These are phyloP conservation scores for Colius striatus DNA, from an alignment of 2,113 vertebrate genomes.

Conservation along the genomic window DNA sequence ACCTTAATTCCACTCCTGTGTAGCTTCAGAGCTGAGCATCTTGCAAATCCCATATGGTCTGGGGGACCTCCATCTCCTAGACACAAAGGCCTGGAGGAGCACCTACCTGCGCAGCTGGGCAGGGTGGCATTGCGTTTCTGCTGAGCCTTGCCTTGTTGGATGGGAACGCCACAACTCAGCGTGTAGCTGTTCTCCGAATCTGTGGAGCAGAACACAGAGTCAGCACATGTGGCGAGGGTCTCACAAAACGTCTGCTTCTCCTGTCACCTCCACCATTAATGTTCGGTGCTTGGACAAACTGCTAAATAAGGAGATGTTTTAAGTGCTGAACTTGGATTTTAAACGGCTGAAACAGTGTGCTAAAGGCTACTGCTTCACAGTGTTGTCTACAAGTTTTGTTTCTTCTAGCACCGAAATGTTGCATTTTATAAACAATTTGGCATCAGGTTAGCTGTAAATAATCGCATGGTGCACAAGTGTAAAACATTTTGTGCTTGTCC, in stretches of 20 bases:
- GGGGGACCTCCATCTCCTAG: no score
- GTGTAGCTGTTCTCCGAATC: constrained; percentile 93
- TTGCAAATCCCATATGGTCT: background rate
- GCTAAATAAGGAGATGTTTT: background rate
- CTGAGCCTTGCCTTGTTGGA: constrained; percentile 80
- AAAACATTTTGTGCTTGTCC: background rate
- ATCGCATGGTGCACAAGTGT: background rate
- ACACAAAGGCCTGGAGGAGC: accelerated
- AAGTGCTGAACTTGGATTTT: background rate
- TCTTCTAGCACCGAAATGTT: background rate
- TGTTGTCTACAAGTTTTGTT: background rate
- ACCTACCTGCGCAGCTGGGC: constrained; percentile 84
- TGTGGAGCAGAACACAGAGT: constrained; percentile 42
- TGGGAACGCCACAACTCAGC: constrained; percentile 87
- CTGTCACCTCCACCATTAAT: background rate
- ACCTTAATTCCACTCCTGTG: background rate
- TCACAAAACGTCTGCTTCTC: background rate
- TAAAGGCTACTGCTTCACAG: background rate
- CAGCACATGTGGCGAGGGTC: background rate
- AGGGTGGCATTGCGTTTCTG: constrained; percentile 82
- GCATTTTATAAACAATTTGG: background rate
- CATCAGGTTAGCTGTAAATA: background rate
- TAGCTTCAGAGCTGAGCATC: accelerated
- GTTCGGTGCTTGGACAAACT: accelerated
- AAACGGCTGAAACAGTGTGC: background rate